A percentile compares a stretch with the other conserved stretches of the same genome.
Evolutionary conservation across 2,888 invertebrate species (phyloP).

Genomic region (Lasioglossum morio): DNA sequence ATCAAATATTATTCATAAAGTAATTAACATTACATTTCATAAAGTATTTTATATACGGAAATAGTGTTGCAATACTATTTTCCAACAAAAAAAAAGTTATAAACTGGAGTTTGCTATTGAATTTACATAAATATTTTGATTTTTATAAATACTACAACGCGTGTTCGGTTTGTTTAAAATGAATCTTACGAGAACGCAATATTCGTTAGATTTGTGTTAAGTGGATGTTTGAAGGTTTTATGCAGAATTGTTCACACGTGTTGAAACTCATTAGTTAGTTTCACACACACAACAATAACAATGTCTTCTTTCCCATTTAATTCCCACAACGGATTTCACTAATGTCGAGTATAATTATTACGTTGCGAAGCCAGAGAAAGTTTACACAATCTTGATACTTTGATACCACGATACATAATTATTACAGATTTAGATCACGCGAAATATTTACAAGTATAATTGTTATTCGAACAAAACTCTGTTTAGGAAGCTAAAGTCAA

Average conservation of each 20-base stretch:
- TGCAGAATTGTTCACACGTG: constrained; percentile 26
- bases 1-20: too few relatives aligned
- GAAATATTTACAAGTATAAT: constrained; percentile 12
- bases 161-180: background rate
- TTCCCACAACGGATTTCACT: constrained; percentile 68
- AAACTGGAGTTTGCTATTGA: background rate
- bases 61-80: background rate
- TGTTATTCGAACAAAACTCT: constrained; percentile 4
- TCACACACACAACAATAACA: constrained; percentile 39
- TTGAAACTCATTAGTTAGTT: constrained; percentile 42
- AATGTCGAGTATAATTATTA: constrained; percentile 60
- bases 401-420: constrained; percentile 11
- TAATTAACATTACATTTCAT: too few relatives aligned
- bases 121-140: background rate
- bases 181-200: background rate
- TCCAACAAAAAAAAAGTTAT: background rate
- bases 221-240: constrained; percentile 1
- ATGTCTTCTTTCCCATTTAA: constrained; percentile 28
- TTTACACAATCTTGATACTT: constrained; percentile 43
- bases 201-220: background rate
- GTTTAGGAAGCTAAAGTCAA: background rate
- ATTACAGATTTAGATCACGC: constrained; percentile 29
- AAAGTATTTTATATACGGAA: background rate
- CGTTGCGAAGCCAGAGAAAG: constrained; percentile 70
- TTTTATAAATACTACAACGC: background rate